phyloP scores from a whole-genome alignment of 2,113 vertebrate genomes.

The Saccopteryx leptura region DNA sequence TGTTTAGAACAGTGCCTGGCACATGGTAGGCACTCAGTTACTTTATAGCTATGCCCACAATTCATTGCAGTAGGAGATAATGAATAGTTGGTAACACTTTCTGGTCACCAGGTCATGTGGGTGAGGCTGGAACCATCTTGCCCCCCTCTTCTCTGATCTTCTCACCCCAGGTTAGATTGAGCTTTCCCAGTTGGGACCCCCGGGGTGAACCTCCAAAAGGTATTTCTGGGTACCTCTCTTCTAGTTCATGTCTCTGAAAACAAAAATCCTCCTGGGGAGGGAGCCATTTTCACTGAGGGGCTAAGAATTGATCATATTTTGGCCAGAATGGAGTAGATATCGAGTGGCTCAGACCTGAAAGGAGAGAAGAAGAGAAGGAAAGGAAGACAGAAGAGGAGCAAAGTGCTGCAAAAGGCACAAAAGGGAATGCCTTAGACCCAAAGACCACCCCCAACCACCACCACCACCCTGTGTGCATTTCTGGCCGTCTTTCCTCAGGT shows the following conservation, averaged over 20 bases:
- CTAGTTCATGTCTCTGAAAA: conserved; percentile 1
- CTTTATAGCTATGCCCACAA: neutral
- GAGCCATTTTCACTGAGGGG: neutral
- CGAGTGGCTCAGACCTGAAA: neutral
- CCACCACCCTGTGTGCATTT: neutral
- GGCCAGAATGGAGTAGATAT: neutral
- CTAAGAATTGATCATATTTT: conserved; percentile 29
- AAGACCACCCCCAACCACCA: neutral
- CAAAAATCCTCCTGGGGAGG: neutral
- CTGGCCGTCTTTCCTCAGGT: neutral
- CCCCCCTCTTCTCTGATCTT: neutral
- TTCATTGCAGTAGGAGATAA: neutral
- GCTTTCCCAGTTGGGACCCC: neutral
- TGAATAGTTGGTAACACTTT: neutral
- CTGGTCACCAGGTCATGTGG: neutral
- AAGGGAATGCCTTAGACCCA: neutral
- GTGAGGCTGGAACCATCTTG: neutral
- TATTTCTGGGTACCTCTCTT: neutral
- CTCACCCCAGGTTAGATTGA: neutral
- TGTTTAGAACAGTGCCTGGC: neutral
- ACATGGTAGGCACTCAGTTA: neutral
- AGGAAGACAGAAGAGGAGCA: neutral
- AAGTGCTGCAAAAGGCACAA: neutral
- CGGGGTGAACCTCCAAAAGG: neutral
- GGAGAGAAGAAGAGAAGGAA: neutral